Conservation (phyloP, 2,888 invertebrate species). For the Galerucella calmariensis region DNA sequence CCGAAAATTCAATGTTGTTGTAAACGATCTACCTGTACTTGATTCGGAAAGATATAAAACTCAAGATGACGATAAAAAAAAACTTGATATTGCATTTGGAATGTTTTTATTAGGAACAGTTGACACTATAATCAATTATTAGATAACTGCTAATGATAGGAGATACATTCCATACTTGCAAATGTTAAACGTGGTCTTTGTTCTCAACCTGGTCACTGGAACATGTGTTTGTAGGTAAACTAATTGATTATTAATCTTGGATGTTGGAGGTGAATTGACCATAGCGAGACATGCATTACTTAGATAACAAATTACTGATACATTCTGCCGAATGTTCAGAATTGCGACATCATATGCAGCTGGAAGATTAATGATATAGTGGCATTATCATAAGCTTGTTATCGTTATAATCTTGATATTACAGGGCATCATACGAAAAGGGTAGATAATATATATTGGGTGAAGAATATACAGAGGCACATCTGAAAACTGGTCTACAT, state of each 20-base stretch:
- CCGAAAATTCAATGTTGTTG: too few relatives aligned
- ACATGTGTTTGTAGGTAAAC: constrained; percentile 8
- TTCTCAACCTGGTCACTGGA: neutral
- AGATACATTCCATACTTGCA: too few relatives aligned
- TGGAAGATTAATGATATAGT: constrained; percentile 4
- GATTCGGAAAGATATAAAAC: too few relatives aligned
- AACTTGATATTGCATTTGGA: too few relatives aligned
- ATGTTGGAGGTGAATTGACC: constrained; percentile 15
- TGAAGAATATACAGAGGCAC: neutral
- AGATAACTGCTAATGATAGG: too few relatives aligned
- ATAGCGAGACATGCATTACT: constrained; percentile 8
- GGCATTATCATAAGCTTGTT: too few relatives aligned
- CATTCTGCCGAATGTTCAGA: neutral
- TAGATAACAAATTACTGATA: constrained; percentile 21
- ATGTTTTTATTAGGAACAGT: too few relatives aligned
- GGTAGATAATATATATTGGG: neutral
- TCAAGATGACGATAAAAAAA: too few relatives aligned
- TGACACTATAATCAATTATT: too few relatives aligned
- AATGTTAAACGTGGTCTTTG: neutral
- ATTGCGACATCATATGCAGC: constrained; percentile 4
- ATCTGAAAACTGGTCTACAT: too few relatives aligned
- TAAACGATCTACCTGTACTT: too few relatives aligned
- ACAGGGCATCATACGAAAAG: neutral
- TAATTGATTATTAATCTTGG: constrained; percentile 20
- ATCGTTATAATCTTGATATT: neutral